Conservation (phyloP, 1,140 invertebrate genomes). For the Pomacea maculata region DNA sequence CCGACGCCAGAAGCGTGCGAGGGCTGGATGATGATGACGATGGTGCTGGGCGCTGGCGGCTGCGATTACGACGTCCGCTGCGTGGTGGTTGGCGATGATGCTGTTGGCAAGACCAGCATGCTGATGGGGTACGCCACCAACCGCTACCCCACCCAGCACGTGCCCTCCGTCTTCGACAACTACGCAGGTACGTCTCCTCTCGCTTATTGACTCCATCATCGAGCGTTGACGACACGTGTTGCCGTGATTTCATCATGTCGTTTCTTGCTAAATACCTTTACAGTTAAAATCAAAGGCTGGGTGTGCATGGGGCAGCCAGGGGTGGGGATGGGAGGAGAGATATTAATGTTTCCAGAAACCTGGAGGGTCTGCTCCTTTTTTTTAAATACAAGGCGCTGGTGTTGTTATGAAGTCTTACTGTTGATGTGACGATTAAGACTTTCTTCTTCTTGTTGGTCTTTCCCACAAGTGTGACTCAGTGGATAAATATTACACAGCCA, state of each 20-base stretch:
- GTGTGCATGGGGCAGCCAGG: too few relatives aligned
- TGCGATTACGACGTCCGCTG: constrained; percentile 32
- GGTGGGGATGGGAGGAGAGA: too few relatives aligned
- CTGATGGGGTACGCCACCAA: constrained; percentile 55
- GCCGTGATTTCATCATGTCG: neutral
- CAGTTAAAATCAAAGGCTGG: too few relatives aligned
- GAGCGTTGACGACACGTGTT: neutral
- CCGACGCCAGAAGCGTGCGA: too few relatives aligned
- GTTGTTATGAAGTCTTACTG: too few relatives aligned
- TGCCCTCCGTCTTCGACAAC: constrained; percentile 52
- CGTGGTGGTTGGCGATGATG: constrained; percentile 51
- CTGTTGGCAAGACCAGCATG: constrained; percentile 50
- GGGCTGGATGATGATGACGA: neutral
- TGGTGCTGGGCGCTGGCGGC: neutral
- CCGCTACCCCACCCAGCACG: constrained; percentile 45
- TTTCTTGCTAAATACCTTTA: neutral
- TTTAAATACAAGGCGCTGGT: too few relatives aligned
- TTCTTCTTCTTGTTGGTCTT: too few relatives aligned
- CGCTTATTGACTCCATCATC: neutral
- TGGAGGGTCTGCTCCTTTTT: too few relatives aligned
- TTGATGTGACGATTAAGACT: too few relatives aligned
- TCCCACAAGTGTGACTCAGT: too few relatives aligned
- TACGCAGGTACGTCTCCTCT: constrained; percentile 42
- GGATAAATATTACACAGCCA: too few relatives aligned
- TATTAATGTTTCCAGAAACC: too few relatives aligned